phyloP scores from a whole-genome alignment of 1,140 invertebrate species.

The Steinernema khuongi region DNA sequence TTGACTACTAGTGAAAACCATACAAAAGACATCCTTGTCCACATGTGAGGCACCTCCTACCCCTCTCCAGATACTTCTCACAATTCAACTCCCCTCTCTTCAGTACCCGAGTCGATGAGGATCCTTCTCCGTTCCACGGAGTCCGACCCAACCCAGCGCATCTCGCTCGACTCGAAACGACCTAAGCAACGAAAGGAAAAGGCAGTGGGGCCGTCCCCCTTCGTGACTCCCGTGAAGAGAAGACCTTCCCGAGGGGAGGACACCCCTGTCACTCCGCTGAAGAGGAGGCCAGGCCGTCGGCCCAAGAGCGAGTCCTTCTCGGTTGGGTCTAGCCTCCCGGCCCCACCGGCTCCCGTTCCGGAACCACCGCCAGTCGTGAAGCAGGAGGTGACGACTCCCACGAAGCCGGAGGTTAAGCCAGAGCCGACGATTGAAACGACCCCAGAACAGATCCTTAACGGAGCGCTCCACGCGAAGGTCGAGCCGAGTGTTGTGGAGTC shows the following conservation, averaged over 20 bases:
- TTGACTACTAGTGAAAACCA: background rate
- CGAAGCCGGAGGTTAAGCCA: background rate
- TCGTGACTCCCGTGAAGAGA: background rate
- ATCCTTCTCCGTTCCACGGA: background rate
- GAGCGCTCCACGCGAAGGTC: background rate
- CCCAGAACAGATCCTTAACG: background rate
- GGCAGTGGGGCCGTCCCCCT: background rate
- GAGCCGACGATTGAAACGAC: background rate
- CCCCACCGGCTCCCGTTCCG: background rate
- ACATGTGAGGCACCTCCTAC: too few species aligned
- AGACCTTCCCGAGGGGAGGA: background rate
- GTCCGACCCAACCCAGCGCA: background rate
- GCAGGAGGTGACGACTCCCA: background rate
- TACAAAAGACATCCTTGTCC: background rate
- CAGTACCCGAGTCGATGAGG: background rate
- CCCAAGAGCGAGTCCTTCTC: background rate
- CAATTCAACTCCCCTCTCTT: background rate
- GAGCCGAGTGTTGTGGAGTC: too few species aligned
- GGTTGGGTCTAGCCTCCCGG: background rate
- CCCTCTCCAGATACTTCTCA: background rate
- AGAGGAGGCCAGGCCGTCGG: background rate
- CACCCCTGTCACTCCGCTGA: background rate
- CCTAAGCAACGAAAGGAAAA: background rate
- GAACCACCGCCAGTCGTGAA: background rate
- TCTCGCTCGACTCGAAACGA: background rate